Percentiles rank a stretch among this genome's conserved stretches.
phyloP scores from a whole-genome alignment of 2,888 invertebrate genomes.

The Xanthorhoe spadicearia region DNA sequence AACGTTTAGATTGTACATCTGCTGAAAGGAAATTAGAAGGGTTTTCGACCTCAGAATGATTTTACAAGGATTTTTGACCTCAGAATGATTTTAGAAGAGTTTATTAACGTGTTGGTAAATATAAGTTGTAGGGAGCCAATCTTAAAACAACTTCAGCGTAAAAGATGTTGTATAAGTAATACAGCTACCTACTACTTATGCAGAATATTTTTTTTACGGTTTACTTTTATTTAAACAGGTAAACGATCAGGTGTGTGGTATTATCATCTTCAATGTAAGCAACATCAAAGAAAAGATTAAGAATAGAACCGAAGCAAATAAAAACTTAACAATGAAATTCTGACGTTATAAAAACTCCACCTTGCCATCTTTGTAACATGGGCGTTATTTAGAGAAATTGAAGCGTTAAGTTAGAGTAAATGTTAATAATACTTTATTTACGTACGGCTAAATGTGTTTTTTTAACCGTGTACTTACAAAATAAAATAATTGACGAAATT shows the following conservation, averaged over 20 bases:
- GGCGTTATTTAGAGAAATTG: background rate
- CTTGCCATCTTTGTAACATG: slow-evolving; percentile 19
- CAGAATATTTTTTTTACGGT: background rate
- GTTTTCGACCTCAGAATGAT: slow-evolving; percentile 32
- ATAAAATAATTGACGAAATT: too few species aligned
- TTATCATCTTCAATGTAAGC: slow-evolving; percentile 10
- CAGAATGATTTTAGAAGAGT: slow-evolving; percentile 37
- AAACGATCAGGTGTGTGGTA: slow-evolving; percentile 15
- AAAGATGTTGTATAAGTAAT: slow-evolving; percentile 2
- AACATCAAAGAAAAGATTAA: slow-evolving; percentile 19
- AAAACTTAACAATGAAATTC: slow-evolving; percentile 36
- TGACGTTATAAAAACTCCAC: slow-evolving; percentile 33
- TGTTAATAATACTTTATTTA: background rate
- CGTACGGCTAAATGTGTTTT: background rate
- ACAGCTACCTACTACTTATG: background rate
- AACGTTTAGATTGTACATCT: slow-evolving; percentile 62
- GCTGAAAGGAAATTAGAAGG: slow-evolving; percentile 58
- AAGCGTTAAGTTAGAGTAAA: slow-evolving; percentile 1
- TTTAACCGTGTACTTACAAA: too few species aligned
- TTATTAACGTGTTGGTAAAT: slow-evolving; percentile 48
- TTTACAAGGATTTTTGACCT: slow-evolving; percentile 10
- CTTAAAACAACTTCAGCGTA: slow-evolving; percentile 16
- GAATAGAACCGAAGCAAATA: slow-evolving; percentile 28
- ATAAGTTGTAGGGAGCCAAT: slow-evolving; percentile 45
- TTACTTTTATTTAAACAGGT: slow-evolving; percentile 5